Conservation (phyloP, 1,140 invertebrate genomes). For the Cheumatopsyche charites region DNA sequence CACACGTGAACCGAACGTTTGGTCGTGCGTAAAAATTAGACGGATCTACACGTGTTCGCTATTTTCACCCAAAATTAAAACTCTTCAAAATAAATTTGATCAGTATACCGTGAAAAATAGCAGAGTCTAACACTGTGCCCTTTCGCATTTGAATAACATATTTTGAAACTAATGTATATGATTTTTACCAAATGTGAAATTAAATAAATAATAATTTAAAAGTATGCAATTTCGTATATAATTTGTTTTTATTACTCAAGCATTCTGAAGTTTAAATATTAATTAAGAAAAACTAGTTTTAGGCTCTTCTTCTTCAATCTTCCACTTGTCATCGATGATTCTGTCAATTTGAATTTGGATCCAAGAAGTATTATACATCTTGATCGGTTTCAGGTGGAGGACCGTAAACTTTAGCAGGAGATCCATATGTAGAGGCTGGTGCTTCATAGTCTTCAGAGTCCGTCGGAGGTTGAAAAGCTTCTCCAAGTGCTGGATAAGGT, state of each 20-base stretch:
- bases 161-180: neutral
- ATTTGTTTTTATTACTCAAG: too few relatives aligned
- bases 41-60: neutral
- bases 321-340: slow-evolving; percentile 10
- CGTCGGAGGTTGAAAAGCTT: slow-evolving; percentile 55
- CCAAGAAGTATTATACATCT: neutral
- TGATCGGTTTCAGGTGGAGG: neutral
- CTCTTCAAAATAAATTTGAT: neutral
- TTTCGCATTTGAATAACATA: too few relatives aligned
- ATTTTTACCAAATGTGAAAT: neutral
- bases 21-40: neutral
- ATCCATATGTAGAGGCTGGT: slow-evolving; percentile 52
- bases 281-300: slow-evolving; percentile 6
- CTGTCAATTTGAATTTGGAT: slow-evolving; percentile 16
- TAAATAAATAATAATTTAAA: slow-evolving; percentile 8
- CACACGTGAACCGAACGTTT: neutral
- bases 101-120: neutral
- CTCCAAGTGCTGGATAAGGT: slow-evolving; percentile 49
- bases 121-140: too few relatives aligned
- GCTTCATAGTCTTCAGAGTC: slow-evolving; percentile 57
- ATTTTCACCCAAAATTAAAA: neutral
- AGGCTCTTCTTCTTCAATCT: slow-evolving; percentile 31
- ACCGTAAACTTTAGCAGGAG: slow-evolving; percentile 44
- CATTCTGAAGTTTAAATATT: too few relatives aligned
- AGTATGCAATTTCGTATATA: neutral